Evolutionary conservation across 2,113 vertebrate species (phyloP).

Genomic region (Corvus moneduloides): DNA sequence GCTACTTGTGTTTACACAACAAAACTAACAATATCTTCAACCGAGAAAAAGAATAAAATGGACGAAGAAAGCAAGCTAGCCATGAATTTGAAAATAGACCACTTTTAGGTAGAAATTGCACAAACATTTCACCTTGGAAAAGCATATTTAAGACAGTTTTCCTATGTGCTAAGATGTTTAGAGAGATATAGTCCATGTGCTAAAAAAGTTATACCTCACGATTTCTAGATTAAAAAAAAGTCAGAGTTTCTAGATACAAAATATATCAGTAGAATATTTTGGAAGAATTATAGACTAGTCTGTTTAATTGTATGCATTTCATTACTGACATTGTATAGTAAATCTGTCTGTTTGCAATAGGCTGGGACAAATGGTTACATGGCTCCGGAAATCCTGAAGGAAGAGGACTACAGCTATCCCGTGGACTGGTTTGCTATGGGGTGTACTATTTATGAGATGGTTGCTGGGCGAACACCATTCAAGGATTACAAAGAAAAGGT

Average conservation of each 20-base stretch:
- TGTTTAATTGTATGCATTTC: neutral
- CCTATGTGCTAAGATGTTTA: neutral
- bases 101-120: neutral
- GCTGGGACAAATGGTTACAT: slow-evolving; percentile 91
- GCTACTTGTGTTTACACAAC: neutral
- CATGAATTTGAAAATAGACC: neutral
- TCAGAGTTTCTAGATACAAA: neutral
- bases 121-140: neutral
- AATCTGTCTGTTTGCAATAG: slow-evolving; percentile 60
- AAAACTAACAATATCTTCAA: neutral
- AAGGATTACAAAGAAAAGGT: slow-evolving; percentile 87
- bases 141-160: neutral
- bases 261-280: neutral
- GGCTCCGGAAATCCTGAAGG: slow-evolving; percentile 87
- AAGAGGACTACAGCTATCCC: slow-evolving; percentile 80
- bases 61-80: neutral
- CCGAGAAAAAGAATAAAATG: neutral
- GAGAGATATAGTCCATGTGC: neutral
- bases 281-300: neutral
- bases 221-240: neutral
- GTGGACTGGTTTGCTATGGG: slow-evolving; percentile 93
- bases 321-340: neutral
- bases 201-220: neutral
- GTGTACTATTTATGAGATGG: slow-evolving; percentile 90
- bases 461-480: slow-evolving; percentile 85